Evolutionary conservation across 2,888 invertebrate genomes (phyloP).

Genomic region (Dryobotodes eremita): DNA sequence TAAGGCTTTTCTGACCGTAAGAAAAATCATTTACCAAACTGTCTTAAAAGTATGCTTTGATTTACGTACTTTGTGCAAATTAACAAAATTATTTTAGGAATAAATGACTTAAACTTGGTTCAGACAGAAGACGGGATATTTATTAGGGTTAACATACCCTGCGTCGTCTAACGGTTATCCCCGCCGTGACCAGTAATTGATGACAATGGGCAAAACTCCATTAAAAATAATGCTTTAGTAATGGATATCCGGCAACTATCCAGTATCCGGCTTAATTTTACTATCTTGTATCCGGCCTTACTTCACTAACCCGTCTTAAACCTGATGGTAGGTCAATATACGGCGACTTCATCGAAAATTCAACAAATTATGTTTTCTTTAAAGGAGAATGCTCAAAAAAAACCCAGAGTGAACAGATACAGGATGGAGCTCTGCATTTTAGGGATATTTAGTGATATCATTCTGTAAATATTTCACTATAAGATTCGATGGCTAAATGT

Average conservation of each 20-base stretch:
- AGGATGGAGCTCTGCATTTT: too few species aligned
- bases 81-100: neutral
- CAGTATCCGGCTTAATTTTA: neutral
- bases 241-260: neutral
- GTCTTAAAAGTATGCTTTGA: neutral
- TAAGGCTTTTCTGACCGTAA: neutral
- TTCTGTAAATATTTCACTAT: too few species aligned
- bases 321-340: neutral
- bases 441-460: too few species aligned
- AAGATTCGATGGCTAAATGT: too few species aligned
- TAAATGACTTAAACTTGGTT: neutral
- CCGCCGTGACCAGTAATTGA: neutral
- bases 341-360: neutral
- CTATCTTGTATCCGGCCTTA: neutral
- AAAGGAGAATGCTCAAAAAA: too few species aligned
- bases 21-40: neutral
- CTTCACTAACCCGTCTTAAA: neutral
- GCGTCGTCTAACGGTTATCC: neutral
- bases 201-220: too few species aligned
- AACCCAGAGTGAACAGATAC: too few species aligned
- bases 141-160: neutral
- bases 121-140: neutral
- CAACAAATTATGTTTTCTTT: neutral
- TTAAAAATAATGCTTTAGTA: neutral
- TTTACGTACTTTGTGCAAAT: neutral